Base-by-base conservation (phyloP, 2,113 vertebrate species). In the Clinocottus analis region DNA sequence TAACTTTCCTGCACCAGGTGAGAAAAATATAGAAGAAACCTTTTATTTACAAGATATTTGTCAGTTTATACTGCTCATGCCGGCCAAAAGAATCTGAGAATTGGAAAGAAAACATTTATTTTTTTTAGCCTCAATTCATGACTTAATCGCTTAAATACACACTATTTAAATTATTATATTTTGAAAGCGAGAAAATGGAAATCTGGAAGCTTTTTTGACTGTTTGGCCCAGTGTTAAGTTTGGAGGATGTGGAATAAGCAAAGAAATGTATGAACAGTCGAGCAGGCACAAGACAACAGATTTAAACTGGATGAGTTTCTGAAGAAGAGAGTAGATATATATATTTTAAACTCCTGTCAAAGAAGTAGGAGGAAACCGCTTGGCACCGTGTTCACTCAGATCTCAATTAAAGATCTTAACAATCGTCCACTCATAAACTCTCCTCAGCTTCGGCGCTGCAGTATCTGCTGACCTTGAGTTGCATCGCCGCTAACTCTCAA, bases 381-480 rank as follows among this genome's bases (percentile, higher is more conserved):
- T 29, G 33, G 71, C 41, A 1, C 11, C 41, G 47, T 69, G 39
- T 75, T 90, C 80, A 64, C 23, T 55, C 67, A 71, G 75, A 85
- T 79, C 71, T 78, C 65, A 43, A 77, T 83, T 73, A 75, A 62
- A 77, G 45, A 86, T 87, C 72, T 82, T 19, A 25, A 81, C 53
- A 82, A 66, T 87, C 71, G 68, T 77, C 76, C 71, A 53, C n/a
- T 72, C 75, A 58, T 58, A 51, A 79, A 79, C 72, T 67, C 66
- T 67, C 59, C 61, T 73, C 33, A 37, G 27, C 70, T 33, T 63
- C 3, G 1, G n/a, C 45, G 37, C 75, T 75, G 29, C 53, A 10
- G 45, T 81, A 78, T 83, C 85, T 80, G 61, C 84, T 84, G 85
- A 92, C 89, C 88, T 91, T 90, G 85, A 86, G 79, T 72, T 64